Evolutionary conservation across 1,140 invertebrate genomes (phyloP).

Genomic region (Atta texana): DNA sequence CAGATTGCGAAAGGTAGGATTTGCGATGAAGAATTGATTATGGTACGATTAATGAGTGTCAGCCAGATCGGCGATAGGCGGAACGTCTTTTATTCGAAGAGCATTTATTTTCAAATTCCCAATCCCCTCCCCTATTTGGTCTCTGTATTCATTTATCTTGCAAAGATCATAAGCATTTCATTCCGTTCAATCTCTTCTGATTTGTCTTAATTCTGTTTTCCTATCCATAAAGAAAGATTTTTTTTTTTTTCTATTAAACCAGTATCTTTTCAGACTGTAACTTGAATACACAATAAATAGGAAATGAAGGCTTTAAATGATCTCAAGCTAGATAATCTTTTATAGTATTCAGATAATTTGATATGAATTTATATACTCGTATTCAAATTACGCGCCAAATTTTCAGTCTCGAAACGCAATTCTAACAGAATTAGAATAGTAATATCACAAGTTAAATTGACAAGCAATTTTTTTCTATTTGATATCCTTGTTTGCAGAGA

Average conservation of each 20-base stretch:
- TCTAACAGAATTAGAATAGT: too few relatives aligned
- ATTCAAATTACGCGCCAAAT: too few relatives aligned
- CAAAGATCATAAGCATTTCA: not conserved
- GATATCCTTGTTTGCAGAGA: not conserved
- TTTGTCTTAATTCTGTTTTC: not conserved
- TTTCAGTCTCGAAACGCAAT: too few relatives aligned
- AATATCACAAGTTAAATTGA: too few relatives aligned
- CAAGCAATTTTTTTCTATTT: not conserved
- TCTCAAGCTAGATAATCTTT: too few relatives aligned
- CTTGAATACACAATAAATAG: too few relatives aligned
- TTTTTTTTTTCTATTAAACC: not conserved
- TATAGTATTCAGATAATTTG: too few relatives aligned
- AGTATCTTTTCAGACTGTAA: too few relatives aligned
- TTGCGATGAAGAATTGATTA: slow-evolving; percentile 25
- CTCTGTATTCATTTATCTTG: slow-evolving; percentile 6
- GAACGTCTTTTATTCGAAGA: not conserved
- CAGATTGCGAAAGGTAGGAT: not conserved
- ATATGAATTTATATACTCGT: too few relatives aligned
- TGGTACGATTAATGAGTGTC: slow-evolving; percentile 16
- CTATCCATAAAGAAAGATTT: not conserved
- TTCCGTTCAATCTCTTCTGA: not conserved
- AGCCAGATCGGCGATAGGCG: not conserved
- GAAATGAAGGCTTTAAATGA: too few relatives aligned
- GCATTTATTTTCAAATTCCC: not conserved
- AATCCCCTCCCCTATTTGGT: not conserved